Base-by-base conservation (phyloP, 2,888 invertebrate species). In the Drosophila pseudotakahashii region DNA sequence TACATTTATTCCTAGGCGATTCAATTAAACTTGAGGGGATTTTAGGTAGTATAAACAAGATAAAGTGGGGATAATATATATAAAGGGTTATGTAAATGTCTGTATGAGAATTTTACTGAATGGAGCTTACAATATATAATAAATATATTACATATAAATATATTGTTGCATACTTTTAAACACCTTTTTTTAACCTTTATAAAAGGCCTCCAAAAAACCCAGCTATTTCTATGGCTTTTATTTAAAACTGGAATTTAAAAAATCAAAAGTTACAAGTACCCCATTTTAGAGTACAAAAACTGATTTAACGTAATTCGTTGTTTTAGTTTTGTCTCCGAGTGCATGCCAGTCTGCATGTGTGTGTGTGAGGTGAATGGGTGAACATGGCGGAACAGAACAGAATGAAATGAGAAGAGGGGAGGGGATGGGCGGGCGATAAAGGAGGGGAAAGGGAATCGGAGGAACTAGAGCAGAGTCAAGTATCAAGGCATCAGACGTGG, bases 291-390 rank as follows among this genome's bases (percentile, higher is more conserved):
- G 48, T 54, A 41, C 13, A 9, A 60, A 64, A 64, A 77, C 77
- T 79, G 77, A 77, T 77, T 73, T 76, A 69, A 64, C 77, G 79
- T 68, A 77, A 77, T 79, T 69, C 73, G 62, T 79, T 79, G 77
- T 61, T 73, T 73, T 63, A 66, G 77, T 76, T 79, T 79, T 62
- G 48, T 50, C 47, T 62, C 36, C 30, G 10, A 32, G 45, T 34
- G 34, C 41, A 30, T 52, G 48, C 41, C 54, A 23, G 47, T 58
- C 34, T 50, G 60, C 13, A 19, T 23, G 41, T 13, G 41, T 19
- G 51, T 42, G 14, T 19, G 54, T 13, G 32, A 41, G 54, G 61
- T 16, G 58, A 39, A 14, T 57, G 45, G 58, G 39, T 30, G 53
- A 52, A 41, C 30, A 32, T 58, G 58, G 54, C 32, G 55, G 55